Evolutionary conservation across 2,888 invertebrate genomes (phyloP).

Genomic region (Eulithis testata): DNA sequence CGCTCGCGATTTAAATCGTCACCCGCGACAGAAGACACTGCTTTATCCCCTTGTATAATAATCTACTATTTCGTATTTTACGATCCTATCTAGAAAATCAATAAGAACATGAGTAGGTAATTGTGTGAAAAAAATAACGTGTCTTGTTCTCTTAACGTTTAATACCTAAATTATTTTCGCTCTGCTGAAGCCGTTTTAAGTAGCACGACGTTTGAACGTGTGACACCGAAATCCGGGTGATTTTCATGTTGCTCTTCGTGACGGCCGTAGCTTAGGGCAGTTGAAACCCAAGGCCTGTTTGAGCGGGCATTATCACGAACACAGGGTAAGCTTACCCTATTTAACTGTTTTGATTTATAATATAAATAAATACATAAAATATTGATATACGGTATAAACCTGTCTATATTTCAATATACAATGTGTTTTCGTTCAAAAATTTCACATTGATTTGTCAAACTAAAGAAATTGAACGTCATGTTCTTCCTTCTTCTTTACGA

Average conservation of each 20-base stretch:
- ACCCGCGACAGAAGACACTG: no score
- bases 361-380: no score
- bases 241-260: constrained; percentile 36
- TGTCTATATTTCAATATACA: not conserved
- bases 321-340: constrained; percentile 5
- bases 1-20: no score
- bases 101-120: no score
- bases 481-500: not conserved
- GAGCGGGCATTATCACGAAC: constrained; percentile 25
- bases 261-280: constrained; percentile 30
- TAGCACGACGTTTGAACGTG: constrained; percentile 36
- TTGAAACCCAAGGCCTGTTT: constrained; percentile 21
- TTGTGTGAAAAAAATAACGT: no score
- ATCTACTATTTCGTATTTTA: no score
- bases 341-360: not conserved
- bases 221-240: constrained; percentile 36
- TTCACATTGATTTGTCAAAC: no score
- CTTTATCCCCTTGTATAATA: no score
- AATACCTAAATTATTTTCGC: constrained; percentile 12
- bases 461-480: no score
- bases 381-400: no score
- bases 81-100: no score
- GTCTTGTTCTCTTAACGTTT: not conserved
- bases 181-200: constrained; percentile 15
- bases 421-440: no score